A percentile compares a stretch with the other conserved stretches of the same genome.
These are phyloP conservation scores for Dasypolia templi DNA, from an alignment of 2,888 invertebrate genomes.

Conservation along the genomic window DNA sequence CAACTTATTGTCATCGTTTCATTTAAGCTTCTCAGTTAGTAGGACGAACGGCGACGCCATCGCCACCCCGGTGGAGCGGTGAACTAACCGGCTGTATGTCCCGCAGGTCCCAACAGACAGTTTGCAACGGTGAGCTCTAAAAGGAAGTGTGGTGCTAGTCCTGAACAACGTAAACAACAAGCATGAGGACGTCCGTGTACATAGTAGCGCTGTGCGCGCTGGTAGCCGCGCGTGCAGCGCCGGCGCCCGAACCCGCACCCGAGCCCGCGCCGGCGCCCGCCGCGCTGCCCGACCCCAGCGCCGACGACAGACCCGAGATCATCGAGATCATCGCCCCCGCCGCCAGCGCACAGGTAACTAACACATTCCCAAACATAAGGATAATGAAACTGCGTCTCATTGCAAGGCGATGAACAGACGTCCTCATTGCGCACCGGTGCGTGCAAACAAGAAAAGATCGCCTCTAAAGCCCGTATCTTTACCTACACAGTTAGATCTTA, in stretches of 20 bases:
- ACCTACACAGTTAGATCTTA: constrained; percentile 1
- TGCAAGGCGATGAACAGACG: constrained; percentile 29
- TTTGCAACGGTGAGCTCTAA: constrained; percentile 70
- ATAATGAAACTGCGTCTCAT: constrained; percentile 11
- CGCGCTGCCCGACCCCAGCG: constrained; percentile 74
- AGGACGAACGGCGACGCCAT: neutral
- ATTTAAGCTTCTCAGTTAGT: neutral
- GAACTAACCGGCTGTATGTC: constrained; percentile 27
- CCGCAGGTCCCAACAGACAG: constrained; percentile 69
- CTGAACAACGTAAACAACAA: constrained; percentile 43
- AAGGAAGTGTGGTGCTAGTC: constrained; percentile 41
- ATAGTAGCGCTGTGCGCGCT: constrained; percentile 73
- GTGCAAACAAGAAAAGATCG: constrained; percentile 27
- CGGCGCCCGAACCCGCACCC: constrained; percentile 72
- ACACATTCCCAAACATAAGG: constrained; percentile 2
- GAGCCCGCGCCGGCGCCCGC: constrained; percentile 73
- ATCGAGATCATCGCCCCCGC: constrained; percentile 89
- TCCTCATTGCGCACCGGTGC: constrained; percentile 58
- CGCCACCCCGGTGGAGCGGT: neutral
- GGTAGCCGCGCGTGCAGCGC: constrained; percentile 68
- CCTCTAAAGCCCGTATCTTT: constrained; percentile 2
- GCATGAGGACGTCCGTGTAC: constrained; percentile 77
- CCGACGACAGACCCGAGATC: constrained; percentile 85
- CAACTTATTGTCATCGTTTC: neutral
- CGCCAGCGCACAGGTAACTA: constrained; percentile 84